phyloP scores from a whole-genome alignment of 1,140 invertebrate genomes.

The Drosophila gunungcola region DNA sequence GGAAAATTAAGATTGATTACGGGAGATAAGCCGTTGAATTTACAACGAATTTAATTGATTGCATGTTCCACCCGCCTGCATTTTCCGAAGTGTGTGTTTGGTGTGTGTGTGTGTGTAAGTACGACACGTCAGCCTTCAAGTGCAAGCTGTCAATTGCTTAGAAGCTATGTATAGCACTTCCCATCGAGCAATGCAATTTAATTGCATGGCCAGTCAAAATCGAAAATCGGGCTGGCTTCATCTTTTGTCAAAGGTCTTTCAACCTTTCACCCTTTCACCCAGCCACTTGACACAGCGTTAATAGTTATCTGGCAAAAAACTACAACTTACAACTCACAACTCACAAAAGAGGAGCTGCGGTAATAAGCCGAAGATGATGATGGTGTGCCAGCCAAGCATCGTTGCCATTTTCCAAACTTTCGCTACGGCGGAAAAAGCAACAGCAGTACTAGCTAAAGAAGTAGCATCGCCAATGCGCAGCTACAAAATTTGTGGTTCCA shows the following conservation, averaged over 20 bases:
- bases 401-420: slow-evolving; percentile 18
- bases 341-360: slow-evolving; percentile 57
- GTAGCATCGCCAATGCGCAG: slow-evolving; percentile 42
- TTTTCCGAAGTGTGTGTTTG: not conserved
- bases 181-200: slow-evolving; percentile 56
- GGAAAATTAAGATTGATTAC: slow-evolving; percentile 83
- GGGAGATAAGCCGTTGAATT: slow-evolving; percentile 81
- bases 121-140: slow-evolving; percentile 57
- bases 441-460: slow-evolving; percentile 4
- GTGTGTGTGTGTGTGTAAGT: slow-evolving; percentile 8
- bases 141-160: slow-evolving; percentile 76
- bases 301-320: slow-evolving; percentile 44
- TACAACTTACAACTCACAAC: not conserved
- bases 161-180: slow-evolving; percentile 14
- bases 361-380: slow-evolving; percentile 72
- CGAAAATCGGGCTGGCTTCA: not conserved
- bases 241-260: slow-evolving; percentile 15
- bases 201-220: slow-evolving; percentile 58
- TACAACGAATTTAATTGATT: slow-evolving; percentile 83
- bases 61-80: slow-evolving; percentile 69
- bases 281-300: slow-evolving; percentile 27
- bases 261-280: slow-evolving; percentile 3
- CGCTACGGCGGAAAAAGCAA: slow-evolving; percentile 6
- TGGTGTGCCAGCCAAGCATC: slow-evolving; percentile 31
- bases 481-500: slow-evolving; percentile 47